phyloP scores from a whole-genome alignment of 1,140 invertebrate species.

The Papilio glaucus region DNA sequence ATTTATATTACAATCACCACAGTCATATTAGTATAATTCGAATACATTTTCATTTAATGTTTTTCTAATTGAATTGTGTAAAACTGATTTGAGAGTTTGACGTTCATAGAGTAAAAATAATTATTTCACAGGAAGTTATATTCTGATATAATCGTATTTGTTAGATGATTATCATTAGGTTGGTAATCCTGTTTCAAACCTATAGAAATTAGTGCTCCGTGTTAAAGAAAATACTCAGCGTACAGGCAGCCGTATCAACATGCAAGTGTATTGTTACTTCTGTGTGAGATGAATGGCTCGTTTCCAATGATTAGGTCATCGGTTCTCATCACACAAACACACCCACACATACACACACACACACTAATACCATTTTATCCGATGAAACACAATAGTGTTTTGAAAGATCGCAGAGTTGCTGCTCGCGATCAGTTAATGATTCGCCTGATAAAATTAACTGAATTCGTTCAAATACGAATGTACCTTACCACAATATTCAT shows the following conservation, averaged over 20 bases:
- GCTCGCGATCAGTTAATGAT: neutral
- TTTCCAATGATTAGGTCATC: conserved; percentile 13
- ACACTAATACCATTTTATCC: neutral
- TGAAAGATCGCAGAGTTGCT: neutral
- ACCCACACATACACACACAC: neutral
- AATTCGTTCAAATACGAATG: neutral
- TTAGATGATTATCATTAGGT: no score
- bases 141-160: no score
- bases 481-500: neutral
- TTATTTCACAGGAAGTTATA: no score
- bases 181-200: no score
- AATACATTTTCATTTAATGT: no score
- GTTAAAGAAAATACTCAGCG: no score
- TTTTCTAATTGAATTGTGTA: no score
- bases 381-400: neutral
- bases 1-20: no score
- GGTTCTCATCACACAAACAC: neutral
- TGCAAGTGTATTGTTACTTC: neutral
- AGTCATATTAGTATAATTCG: no score
- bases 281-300: neutral
- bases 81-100: no score
- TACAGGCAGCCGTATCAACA: neutral
- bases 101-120: no score
- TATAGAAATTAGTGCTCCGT: no score
- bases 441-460: neutral